Conservation (phyloP, 2,113 vertebrate genomes). For the Thoracochromis brauschi region DNA sequence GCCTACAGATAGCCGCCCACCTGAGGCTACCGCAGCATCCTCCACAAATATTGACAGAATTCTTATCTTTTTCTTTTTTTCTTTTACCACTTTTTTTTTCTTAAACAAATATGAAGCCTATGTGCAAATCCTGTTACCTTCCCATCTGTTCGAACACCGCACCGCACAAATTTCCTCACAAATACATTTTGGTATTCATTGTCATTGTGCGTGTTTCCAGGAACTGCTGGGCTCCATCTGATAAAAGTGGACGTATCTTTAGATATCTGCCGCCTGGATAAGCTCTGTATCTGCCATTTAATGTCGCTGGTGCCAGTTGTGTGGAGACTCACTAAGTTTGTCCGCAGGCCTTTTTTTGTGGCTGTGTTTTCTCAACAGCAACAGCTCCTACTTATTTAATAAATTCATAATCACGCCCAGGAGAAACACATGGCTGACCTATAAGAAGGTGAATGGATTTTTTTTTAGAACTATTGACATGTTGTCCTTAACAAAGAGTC, state of each 20-base stretch:
- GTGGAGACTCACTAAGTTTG: neutral
- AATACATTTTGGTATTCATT: neutral
- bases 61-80: conserved; percentile 42
- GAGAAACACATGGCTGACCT: conserved; percentile 43
- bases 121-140: conserved; percentile 1
- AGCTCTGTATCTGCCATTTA: neutral
- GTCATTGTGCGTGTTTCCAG: conserved; percentile 4
- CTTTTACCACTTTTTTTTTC: conserved; percentile 16
- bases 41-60: conserved; percentile 61
- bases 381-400: conserved; percentile 21
- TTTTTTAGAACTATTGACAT: conserved; percentile 56
- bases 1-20: conserved; percentile 67
- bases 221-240: neutral
- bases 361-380: neutral
- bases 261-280: conserved; percentile 3
- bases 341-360: neutral
- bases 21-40: conserved; percentile 53
- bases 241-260: conserved; percentile 6
- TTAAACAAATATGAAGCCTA: conserved; percentile 31
- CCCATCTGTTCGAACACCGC: neutral
- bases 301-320: neutral
- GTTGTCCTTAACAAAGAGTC: conserved; percentile 47
- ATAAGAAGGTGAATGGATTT: conserved; percentile 62
- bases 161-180: neutral
- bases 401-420: conserved; percentile 50